Base-by-base conservation (phyloP, 2,113 vertebrate species). In the Ciconia maguari region DNA sequence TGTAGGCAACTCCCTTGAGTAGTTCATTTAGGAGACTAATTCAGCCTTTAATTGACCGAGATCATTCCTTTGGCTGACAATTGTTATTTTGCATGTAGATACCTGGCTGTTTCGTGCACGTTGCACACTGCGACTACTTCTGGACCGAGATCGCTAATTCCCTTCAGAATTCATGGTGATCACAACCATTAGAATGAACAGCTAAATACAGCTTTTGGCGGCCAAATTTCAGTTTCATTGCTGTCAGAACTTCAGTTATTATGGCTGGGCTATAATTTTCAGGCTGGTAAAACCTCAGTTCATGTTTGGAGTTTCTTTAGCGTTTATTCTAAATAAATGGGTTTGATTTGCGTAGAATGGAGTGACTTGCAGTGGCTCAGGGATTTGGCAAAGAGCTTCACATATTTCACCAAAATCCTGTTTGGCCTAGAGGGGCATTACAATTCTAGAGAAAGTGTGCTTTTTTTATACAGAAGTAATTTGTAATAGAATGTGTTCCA, bases 291-390 rank as follows among this genome's bases (percentile, higher is more conserved):
- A 94, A 94, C 74, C 82, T 93, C 91, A 93, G 15, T 85, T 96
- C 81, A 83, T 54, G 84, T 91, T 76, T 87, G 66, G 77, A 69
- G 62, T 93, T 95, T 93, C 87, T 95, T 98, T 83, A 78, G 64
- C 13, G 7, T 90, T 95, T 96, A 84, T 71, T 93, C 62, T 95
- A 92, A 96, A 96, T 91, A 92, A 85, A 76, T 0, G 2, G n/a
- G 66, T 95, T 96, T 96, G 91, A 95, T 96, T 96, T 96, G 91
- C 29, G n/a, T 62, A 75, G 91, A 83, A 93, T 70, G 83, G 76
- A 96, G 94, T 81, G 89, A 91, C 92, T 91, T 22, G 58, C 25
- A 16, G 78, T 62, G 65, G 93, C 60, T 95, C 93, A 77, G 84
- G 86, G 70, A 83, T 86, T 72, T 85, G 94, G 92, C 68, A 86